Conservation (phyloP, 2,888 invertebrate genomes). For the Ophioninae sp. region DNA sequence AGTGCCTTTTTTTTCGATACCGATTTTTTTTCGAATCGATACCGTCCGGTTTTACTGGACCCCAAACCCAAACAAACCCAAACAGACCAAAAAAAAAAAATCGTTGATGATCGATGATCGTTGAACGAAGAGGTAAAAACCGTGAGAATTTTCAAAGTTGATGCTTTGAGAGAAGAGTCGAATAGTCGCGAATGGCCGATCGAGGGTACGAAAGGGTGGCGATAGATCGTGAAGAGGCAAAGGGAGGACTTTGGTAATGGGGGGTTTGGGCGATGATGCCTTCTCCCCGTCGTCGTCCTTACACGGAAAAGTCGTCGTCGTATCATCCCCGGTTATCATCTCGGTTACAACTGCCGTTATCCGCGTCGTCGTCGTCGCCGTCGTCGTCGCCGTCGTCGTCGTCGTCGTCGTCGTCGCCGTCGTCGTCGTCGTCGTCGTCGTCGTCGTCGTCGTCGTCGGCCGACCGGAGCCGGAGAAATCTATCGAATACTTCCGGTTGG, state of each 20-base stretch:
- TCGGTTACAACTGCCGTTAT: constrained; percentile 46
- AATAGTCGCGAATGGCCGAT: constrained; percentile 75
- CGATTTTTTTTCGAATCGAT: too few relatives aligned
- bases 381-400: constrained; percentile 67
- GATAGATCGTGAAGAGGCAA: constrained; percentile 71
- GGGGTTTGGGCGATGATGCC: constrained; percentile 80
- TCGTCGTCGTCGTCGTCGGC: constrained; percentile 40
- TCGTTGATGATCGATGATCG: not conserved
- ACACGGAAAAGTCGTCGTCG: constrained; percentile 71
- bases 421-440: constrained; percentile 66
- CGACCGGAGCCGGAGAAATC: not conserved
- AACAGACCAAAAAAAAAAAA: not conserved
- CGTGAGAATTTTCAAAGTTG: not conserved
- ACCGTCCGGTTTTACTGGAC: too few relatives aligned
- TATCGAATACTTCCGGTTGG: not conserved
- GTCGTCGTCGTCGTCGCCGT: constrained; percentile 39
- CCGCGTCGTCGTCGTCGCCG: constrained; percentile 5
- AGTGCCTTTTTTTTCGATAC: too few relatives aligned
- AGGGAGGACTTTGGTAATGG: constrained; percentile 78
- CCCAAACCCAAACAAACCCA: too few relatives aligned
- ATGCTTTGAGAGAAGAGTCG: not conserved
- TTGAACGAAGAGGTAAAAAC: not conserved
- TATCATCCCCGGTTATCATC: constrained; percentile 58
- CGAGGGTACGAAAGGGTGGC: constrained; percentile 71
- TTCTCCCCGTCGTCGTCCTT: constrained; percentile 78